phyloP scores from a whole-genome alignment of 2,797 vertebrate genomes.

The Semaprochilodus insignis region DNA sequence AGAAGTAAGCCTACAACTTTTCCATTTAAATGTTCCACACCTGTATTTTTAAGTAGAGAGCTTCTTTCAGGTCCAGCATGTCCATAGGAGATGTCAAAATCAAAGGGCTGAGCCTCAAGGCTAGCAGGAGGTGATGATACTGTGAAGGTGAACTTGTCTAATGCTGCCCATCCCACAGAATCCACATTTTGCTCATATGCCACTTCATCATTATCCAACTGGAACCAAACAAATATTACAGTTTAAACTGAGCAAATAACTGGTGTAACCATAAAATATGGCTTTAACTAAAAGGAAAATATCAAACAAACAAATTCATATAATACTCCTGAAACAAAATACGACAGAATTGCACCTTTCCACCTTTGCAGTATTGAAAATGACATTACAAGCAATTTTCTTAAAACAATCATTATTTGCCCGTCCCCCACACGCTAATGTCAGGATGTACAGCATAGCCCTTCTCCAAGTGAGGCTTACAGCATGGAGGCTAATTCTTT shows the following conservation, averaged over 20 bases:
- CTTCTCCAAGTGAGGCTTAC: conserved; percentile 47
- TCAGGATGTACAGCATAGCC: conserved; percentile 58
- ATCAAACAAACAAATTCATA: too few species aligned
- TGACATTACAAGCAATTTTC: not conserved
- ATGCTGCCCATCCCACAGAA: conserved; percentile 79
- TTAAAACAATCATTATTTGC: not conserved
- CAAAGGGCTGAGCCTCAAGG: conserved; percentile 83
- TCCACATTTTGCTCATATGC: conserved; percentile 82
- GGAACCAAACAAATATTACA: conserved; percentile 16
- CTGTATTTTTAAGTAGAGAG: conserved; percentile 86
- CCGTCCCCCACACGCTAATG: conserved; percentile 28
- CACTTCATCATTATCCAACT: conserved; percentile 85
- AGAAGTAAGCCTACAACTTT: not conserved
- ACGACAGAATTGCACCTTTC: too few species aligned
- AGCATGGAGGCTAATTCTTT: conserved; percentile 59
- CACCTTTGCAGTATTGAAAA: not conserved
- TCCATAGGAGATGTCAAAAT: conserved; percentile 88
- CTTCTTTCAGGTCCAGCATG: conserved; percentile 75
- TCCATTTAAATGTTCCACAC: conserved; percentile 67
- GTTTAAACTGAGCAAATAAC: not conserved
- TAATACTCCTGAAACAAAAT: too few species aligned
- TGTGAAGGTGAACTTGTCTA: conserved; percentile 87
- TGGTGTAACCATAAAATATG: not conserved
- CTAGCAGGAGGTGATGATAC: conserved; percentile 81
- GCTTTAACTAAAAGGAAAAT: too few species aligned